These are phyloP conservation scores for Drosophila suboccidentalis DNA, from an alignment of 2,888 invertebrate genomes.

Conservation along the genomic window DNA sequence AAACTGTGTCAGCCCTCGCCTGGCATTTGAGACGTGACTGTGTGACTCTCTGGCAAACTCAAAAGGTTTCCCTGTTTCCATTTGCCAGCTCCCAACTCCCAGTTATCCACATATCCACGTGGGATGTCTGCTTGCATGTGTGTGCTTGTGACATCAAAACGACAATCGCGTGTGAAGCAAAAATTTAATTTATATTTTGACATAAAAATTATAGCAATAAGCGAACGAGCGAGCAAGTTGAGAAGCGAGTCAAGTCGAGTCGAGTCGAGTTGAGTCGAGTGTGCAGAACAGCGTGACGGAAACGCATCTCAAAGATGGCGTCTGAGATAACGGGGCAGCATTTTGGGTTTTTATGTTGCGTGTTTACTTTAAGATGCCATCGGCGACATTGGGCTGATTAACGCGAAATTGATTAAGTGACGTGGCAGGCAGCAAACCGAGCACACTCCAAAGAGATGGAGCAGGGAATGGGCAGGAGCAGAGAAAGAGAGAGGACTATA, in stretches of 20 bases:
- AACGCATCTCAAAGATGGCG: conserved; percentile 64
- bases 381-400: conserved; percentile 79
- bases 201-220: conserved; percentile 82
- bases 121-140: conserved; percentile 17
- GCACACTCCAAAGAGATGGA: background rate
- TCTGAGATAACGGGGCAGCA: conserved; percentile 49
- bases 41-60: conserved; percentile 60
- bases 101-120: conserved; percentile 31
- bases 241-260: background rate
- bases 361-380: conserved; percentile 77
- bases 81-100: conserved; percentile 15
- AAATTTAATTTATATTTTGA: conserved; percentile 81
- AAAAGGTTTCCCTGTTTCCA: conserved; percentile 41
- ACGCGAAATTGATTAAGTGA: conserved; percentile 82
- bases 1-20: conserved; percentile 81
- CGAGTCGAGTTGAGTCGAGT: conserved; percentile 6
- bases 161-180: conserved; percentile 82
- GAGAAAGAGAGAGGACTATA: background rate
- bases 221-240: conserved; percentile 39
- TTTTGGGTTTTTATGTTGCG: conserved; percentile 53
- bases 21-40: conserved; percentile 81
- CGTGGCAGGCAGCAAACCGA: conserved; percentile 46
- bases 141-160: conserved; percentile 76
- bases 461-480: background rate
- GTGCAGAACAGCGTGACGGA: conserved; percentile 51